Conservation (phyloP, 2,888 invertebrate species). For the Lithophane socia region DNA sequence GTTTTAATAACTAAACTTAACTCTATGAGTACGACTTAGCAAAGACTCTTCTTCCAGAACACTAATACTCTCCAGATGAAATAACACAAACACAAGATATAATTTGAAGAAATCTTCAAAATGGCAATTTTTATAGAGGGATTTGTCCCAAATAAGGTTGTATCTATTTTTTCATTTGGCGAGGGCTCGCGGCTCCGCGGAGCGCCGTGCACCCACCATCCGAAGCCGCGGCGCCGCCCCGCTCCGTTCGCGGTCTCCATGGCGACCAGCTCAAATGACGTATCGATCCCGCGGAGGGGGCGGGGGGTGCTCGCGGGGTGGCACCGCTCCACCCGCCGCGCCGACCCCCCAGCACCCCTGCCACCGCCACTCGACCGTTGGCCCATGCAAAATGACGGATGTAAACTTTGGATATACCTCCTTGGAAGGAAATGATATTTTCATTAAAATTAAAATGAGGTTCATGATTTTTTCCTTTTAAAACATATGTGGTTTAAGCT, state of each 20-base stretch:
- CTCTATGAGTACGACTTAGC: slow-evolving; percentile 25
- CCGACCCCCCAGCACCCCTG: slow-evolving; percentile 84
- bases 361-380: slow-evolving; percentile 88
- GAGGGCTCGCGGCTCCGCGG: slow-evolving; percentile 79
- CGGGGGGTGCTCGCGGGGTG: slow-evolving; percentile 84
- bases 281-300: slow-evolving; percentile 89
- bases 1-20: slow-evolving; percentile 48
- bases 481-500: slow-evolving; percentile 56
- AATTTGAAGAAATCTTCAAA: slow-evolving; percentile 71
- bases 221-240: slow-evolving; percentile 89
- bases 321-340: slow-evolving; percentile 88
- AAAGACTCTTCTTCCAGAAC: slow-evolving; percentile 27
- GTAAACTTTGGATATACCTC: slow-evolving; percentile 90
- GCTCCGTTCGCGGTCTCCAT: slow-evolving; percentile 90
- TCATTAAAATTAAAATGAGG: slow-evolving; percentile 89
- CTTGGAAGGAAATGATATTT: slow-evolving; percentile 90
- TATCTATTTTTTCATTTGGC: slow-evolving; percentile 86
- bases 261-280: slow-evolving; percentile 91
- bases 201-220: slow-evolving; percentile 85
- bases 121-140: slow-evolving; percentile 81
- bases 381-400: slow-evolving; percentile 91
- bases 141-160: slow-evolving; percentile 85
- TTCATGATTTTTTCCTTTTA: slow-evolving; percentile 78
- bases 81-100: slow-evolving; percentile 66
- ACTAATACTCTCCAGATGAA: slow-evolving; percentile 59